Conservation (phyloP, 1,140 invertebrate species). For the Sogatella furcifera region DNA sequence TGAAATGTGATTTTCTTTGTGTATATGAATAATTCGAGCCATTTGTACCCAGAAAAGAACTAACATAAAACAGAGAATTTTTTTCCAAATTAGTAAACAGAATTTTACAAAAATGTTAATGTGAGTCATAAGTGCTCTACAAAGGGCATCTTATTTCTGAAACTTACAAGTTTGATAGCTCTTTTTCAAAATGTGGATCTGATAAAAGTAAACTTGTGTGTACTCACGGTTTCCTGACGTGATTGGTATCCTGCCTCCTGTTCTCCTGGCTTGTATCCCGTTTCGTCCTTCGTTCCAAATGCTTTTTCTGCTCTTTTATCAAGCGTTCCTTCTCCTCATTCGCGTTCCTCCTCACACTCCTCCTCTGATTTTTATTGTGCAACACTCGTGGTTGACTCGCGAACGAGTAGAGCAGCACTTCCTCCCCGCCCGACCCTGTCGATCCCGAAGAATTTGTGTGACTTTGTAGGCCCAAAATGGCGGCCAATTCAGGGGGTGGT, state of each 20-base stretch:
- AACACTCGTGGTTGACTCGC: conserved; percentile 44
- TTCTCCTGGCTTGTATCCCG: background rate
- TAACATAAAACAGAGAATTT: too few relatives aligned
- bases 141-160: too few relatives aligned
- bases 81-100: too few relatives aligned
- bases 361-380: conserved; percentile 18
- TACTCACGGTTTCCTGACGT: conserved; percentile 7
- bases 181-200: too few relatives aligned
- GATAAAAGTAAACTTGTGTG: background rate
- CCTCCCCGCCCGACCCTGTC: conserved; percentile 27
- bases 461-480: conserved; percentile 44
- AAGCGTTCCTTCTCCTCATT: background rate
- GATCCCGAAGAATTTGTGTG: conserved; percentile 28
- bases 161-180: too few relatives aligned
- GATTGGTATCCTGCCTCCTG: background rate
- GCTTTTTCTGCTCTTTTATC: too few relatives aligned
- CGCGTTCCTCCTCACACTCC: background rate
- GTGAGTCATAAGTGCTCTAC: too few relatives aligned
- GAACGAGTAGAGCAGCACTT: conserved; percentile 43
- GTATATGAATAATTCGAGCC: too few relatives aligned
- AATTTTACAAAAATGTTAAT: too few relatives aligned
- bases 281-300: too few relatives aligned
- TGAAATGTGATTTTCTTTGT: too few relatives aligned
- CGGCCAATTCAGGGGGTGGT: conserved; percentile 58
- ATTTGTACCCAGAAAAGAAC: too few relatives aligned